Evolutionary conservation across 1,140 invertebrate species (phyloP).

Genomic region (Propsilocerus akamusi): DNA sequence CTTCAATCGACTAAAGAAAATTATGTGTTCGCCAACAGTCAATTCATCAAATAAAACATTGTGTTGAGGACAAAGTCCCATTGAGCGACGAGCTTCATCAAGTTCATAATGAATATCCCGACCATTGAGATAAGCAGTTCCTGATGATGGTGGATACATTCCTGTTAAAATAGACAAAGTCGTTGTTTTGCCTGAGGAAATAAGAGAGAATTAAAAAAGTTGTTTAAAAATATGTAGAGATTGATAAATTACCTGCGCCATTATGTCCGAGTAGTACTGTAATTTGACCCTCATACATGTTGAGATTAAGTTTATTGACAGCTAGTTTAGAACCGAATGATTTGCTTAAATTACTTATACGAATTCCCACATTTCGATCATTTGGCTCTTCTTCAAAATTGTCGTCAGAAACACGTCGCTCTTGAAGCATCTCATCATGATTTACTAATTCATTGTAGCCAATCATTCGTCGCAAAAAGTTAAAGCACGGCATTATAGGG

Average conservation of each 20-base stretch:
- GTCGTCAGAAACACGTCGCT: constrained; percentile 7
- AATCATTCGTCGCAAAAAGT: background rate
- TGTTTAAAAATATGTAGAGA: too few species aligned
- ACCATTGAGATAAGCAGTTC: constrained; percentile 41
- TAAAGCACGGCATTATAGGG: constrained; percentile 29
- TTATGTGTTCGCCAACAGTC: constrained; percentile 70
- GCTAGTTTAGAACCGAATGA: constrained; percentile 35
- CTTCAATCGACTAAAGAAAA: constrained; percentile 60
- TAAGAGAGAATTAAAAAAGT: too few species aligned
- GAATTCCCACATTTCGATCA: constrained; percentile 31
- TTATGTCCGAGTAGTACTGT: constrained; percentile 53
- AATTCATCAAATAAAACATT: constrained; percentile 77
- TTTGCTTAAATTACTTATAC: constrained; percentile 37
- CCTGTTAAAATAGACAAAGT: constrained; percentile 62
- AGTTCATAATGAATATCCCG: constrained; percentile 35
- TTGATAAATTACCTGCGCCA: constrained; percentile 33
- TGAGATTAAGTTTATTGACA: constrained; percentile 40
- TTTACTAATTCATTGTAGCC: background rate
- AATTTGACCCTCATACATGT: constrained; percentile 37
- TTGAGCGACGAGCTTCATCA: constrained; percentile 32
- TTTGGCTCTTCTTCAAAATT: constrained; percentile 31
- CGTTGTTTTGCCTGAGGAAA: constrained; percentile 38
- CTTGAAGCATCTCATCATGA: background rate
- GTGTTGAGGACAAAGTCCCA: constrained; percentile 80
- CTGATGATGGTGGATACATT: constrained; percentile 37